Percentiles rank a stretch among this genome's conserved stretches.
Conservation (phyloP, 2,113 vertebrate genomes). For the Sebastes fasciatus region DNA sequence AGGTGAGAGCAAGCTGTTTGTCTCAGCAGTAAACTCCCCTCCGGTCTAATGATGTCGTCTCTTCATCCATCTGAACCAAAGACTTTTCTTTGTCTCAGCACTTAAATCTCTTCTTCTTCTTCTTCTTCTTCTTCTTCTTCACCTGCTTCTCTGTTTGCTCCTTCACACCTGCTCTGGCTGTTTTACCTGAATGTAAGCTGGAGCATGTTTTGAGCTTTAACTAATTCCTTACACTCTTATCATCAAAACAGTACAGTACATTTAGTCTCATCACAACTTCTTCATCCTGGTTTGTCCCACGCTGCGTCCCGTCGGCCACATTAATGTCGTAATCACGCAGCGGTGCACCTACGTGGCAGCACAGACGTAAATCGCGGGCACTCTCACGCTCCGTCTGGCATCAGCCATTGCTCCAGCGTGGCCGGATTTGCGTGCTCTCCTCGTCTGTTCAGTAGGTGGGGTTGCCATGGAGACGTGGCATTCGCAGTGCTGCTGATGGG, state of each 20-base stretch:
- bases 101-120: background rate
- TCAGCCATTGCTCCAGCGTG: constrained; percentile 85
- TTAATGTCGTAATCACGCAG: constrained; percentile 40
- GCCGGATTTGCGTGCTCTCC: constrained; percentile 78
- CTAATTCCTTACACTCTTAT: background rate
- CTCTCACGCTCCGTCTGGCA: constrained; percentile 69
- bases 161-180: background rate
- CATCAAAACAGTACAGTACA: background rate
- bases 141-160: background rate
- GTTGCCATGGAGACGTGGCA: constrained; percentile 79
- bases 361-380: constrained; percentile 61
- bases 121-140: background rate
- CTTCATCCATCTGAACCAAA: constrained; percentile 17
- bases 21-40: constrained; percentile 55
- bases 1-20: constrained; percentile 49
- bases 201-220: background rate
- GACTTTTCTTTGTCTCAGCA: constrained; percentile 23
- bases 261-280: constrained; percentile 15
- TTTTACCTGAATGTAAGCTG: background rate
- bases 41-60: constrained; percentile 12
- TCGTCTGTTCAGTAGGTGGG: constrained; percentile 71
- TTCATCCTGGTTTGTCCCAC: constrained; percentile 59
- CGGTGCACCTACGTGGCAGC: constrained; percentile 31
- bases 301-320: constrained; percentile 33
- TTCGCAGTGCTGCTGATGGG: constrained; percentile 68